These are phyloP conservation scores for Ceyx cyanopectus DNA, from an alignment of 2,113 vertebrate genomes.

Conservation along the genomic window DNA sequence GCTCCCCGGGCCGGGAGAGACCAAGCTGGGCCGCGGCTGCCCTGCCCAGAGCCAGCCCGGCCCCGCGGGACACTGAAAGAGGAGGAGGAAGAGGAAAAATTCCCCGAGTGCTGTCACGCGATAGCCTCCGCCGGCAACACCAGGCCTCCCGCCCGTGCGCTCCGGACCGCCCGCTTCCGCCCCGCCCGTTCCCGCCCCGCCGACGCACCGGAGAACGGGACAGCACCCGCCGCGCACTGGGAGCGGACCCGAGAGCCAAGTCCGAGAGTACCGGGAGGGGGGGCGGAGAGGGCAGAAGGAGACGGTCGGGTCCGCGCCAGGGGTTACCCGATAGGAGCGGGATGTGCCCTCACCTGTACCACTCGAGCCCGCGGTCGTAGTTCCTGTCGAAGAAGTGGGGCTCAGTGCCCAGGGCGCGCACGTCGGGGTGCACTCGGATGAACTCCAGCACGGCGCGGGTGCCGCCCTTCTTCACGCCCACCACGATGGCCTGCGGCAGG, in stretches of 20 bases:
- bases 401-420: slow-evolving; percentile 93
- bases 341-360: slow-evolving; percentile 90
- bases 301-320: not conserved
- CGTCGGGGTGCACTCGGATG: slow-evolving; percentile 95
- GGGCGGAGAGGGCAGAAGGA: no score
- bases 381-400: slow-evolving; percentile 97
- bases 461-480: slow-evolving; percentile 96
- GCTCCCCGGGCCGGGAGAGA: not conserved
- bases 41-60: not conserved
- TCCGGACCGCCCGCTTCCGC: not conserved
- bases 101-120: not conserved
- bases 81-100: not conserved
- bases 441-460: slow-evolving; percentile 96
- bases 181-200: not conserved
- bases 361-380: slow-evolving; percentile 92
- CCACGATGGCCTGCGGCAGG: slow-evolving; percentile 90
- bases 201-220: no score
- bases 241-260: not conserved
- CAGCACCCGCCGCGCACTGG: not conserved
- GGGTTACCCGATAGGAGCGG: not conserved
- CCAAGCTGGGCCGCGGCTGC: not conserved
- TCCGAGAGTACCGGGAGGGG: not conserved
- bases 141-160: not conserved
- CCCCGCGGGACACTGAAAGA: not conserved
- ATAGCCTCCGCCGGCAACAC: not conserved